A percentile compares a stretch with the other conserved stretches of the same genome.
Conservation (phyloP, 92 coral and sea anemone species). For the Paramuricea clavata region DNA sequence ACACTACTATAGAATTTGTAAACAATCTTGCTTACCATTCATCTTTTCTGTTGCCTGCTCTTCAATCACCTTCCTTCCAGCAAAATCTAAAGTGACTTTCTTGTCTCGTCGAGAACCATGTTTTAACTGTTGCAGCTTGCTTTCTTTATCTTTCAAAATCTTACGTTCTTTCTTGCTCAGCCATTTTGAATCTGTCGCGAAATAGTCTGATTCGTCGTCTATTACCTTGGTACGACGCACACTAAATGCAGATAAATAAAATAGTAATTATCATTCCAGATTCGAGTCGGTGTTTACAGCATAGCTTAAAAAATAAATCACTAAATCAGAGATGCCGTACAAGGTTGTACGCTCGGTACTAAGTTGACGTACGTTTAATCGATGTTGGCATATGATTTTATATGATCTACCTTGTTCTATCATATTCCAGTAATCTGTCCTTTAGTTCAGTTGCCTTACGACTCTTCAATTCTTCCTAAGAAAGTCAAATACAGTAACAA, state of each 20-base stretch:
- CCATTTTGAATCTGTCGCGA: constrained; percentile 91
- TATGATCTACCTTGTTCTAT: constrained; percentile 77
- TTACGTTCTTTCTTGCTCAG: constrained; percentile 79
- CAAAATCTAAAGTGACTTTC: constrained; percentile 96
- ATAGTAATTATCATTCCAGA: no score
- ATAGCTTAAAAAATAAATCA: no score
- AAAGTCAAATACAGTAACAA: background rate
- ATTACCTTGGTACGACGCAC: constrained; percentile 96
- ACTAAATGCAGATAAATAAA: constrained; percentile 22
- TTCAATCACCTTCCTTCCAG: constrained; percentile 88
- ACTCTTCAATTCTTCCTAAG: constrained; percentile 58
- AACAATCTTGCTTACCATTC: constrained; percentile 33
- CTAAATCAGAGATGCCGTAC: no score
- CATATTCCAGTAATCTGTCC: constrained; percentile 88
- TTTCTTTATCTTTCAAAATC: constrained; percentile 79
- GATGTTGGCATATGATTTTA: no score
- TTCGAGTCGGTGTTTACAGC: no score
- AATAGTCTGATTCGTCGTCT: constrained; percentile 97
- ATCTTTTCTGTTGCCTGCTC: constrained; percentile 65
- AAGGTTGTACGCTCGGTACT: no score
- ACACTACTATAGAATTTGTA: no score
- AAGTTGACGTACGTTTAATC: no score
- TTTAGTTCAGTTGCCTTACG: constrained; percentile 90
- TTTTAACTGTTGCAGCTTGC: constrained; percentile 76
- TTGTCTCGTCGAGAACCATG: constrained; percentile 83